A percentile compares a stretch with the other conserved stretches of the same genome.
phyloP scores from a whole-genome alignment of 2,888 invertebrate species.

The Alcis repandata region DNA sequence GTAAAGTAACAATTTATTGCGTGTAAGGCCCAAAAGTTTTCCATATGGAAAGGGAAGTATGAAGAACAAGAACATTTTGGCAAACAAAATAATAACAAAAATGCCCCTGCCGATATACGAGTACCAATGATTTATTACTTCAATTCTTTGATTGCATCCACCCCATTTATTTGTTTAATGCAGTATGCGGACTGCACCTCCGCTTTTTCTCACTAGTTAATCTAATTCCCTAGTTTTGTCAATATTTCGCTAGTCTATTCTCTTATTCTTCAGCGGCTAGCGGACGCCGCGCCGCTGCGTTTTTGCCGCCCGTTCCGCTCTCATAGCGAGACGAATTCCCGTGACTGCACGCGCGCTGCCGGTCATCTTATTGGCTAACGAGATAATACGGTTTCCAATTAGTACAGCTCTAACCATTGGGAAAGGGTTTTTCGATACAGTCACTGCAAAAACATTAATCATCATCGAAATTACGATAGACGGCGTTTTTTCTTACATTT shows the following conservation, averaged over 20 bases:
- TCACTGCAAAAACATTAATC: background rate
- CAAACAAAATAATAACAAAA: too few species aligned
- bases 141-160: background rate
- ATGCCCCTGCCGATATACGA: too few species aligned
- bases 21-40: too few species aligned
- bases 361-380: slow-evolving; percentile 22
- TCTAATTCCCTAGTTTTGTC: background rate
- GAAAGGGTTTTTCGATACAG: slow-evolving; percentile 11
- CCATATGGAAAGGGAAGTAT: too few species aligned
- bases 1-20: too few species aligned
- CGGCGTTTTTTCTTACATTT: background rate
- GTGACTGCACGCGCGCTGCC: slow-evolving; percentile 33
- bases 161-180: slow-evolving; percentile 5
- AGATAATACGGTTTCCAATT: slow-evolving; percentile 30
- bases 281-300: slow-evolving; percentile 50
- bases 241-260: background rate
- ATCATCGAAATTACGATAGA: background rate
- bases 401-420: slow-evolving; percentile 7
- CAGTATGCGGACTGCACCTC: background rate
- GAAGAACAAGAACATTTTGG: too few species aligned
- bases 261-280: background rate
- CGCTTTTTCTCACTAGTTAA: background rate
- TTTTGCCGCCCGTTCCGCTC: slow-evolving; percentile 54
- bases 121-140: too few species aligned
- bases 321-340: slow-evolving; percentile 42